A percentile compares a stretch with the other conserved stretches of the same genome.
phyloP scores from a whole-genome alignment of 2,888 invertebrate genomes.

The Petrolisthes cinctipes region DNA sequence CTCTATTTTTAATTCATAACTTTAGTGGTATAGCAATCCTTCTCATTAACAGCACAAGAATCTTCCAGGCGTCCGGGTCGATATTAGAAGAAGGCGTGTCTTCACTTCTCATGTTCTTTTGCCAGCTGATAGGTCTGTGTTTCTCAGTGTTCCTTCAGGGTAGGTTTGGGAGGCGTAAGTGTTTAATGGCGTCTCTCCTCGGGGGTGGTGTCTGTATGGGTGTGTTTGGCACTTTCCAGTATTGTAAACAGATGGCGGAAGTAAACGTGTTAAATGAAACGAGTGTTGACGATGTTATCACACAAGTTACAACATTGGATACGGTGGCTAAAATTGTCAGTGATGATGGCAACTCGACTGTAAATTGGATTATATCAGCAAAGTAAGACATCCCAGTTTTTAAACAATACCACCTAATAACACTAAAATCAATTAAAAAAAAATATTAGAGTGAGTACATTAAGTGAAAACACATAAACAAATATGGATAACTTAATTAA shows the following conservation, averaged over 20 bases:
- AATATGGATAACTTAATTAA: no score
- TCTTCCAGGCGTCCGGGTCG: slow-evolving; percentile 36
- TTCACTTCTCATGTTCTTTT: slow-evolving; percentile 32
- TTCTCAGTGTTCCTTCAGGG: slow-evolving; percentile 26
- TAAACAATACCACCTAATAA: not conserved
- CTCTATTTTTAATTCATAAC: slow-evolving; percentile 35
- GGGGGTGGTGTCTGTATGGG: slow-evolving; percentile 9
- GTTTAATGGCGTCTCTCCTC: slow-evolving; percentile 23
- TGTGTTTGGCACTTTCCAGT: slow-evolving; percentile 19
- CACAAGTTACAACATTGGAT: not conserved
- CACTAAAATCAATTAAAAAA: no score
- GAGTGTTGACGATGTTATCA: not conserved
- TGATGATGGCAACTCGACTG: no score
- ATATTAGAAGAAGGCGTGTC: slow-evolving; percentile 13
- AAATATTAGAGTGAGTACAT: no score
- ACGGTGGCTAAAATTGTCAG: no score
- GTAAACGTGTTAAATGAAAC: not conserved
- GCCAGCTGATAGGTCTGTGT: slow-evolving; percentile 18
- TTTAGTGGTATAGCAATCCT: slow-evolving; percentile 34
- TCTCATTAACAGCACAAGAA: slow-evolving; percentile 33
- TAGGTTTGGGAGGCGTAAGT: slow-evolving; percentile 37
- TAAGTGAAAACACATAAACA: no score
- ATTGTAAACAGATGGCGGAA: not conserved
- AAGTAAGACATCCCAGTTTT: not conserved
- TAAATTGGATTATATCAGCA: not conserved